phyloP scores from a whole-genome alignment of 2,113 vertebrate genomes.

The Pan troglodytes region DNA sequence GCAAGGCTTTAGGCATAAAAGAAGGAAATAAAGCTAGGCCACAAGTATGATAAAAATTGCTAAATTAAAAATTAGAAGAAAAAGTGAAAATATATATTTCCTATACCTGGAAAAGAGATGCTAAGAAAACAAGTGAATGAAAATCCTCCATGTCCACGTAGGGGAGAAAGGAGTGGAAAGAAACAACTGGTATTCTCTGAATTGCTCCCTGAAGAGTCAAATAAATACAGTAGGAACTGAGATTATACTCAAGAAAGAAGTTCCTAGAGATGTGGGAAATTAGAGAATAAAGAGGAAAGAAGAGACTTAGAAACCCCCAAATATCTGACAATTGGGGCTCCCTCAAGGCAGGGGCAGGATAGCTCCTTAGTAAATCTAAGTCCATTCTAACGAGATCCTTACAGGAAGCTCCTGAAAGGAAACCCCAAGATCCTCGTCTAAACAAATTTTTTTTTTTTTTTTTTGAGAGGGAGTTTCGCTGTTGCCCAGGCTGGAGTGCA shows the following conservation, averaged over 20 bases:
- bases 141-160: neutral
- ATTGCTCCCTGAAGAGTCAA: conserved; percentile 8
- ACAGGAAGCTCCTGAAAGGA: neutral
- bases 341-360: neutral
- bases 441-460: neutral
- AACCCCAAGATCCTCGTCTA: neutral
- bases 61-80: conserved; percentile 11
- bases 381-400: neutral
- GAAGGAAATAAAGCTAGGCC: neutral
- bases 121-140: conserved; percentile 31
- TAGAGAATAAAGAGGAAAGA: neutral
- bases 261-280: neutral
- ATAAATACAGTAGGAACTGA: conserved; percentile 3
- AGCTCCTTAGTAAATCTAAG: neutral
- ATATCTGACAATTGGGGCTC: neutral
- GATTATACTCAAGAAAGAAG: conserved; percentile 42
- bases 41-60: neutral
- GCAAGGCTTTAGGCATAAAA: neutral
- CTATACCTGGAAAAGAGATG: neutral
- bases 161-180: neutral
- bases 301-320: neutral
- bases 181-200: conserved; percentile 4
- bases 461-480: too few species aligned
- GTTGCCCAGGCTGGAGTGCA: too few species aligned
- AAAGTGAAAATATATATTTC: conserved; percentile 9